Base-by-base conservation (phyloP, 2,113 vertebrate species). In the Oncorhynchus keta region DNA sequence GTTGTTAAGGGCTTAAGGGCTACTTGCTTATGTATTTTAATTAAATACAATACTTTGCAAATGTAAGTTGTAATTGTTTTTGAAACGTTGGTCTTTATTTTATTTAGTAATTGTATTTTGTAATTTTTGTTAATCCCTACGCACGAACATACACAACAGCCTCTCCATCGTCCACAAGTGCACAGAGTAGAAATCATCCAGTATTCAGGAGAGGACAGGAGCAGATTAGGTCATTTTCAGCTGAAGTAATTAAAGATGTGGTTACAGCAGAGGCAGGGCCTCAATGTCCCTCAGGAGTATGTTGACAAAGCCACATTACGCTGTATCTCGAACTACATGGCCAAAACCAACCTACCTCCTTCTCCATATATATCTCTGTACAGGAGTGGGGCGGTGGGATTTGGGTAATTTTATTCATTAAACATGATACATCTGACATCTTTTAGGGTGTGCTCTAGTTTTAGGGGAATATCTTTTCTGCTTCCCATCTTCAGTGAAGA, bases 351-450 rank as follows among this genome's bases (percentile, higher is more conserved):
- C 62, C 55, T 24, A 30, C 76, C 59, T 45, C 28, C 68, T n/a
- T n/a, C n/a, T n/a, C n/a, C n/a, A n/a, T n/a, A n/a, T n/a, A n/a
- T n/a, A n/a, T n/a, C n/a, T n/a, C n/a, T n/a, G n/a, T n/a, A n/a
- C n/a, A n/a, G 39, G 39, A 45, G 39, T 70, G 16, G 62, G 70
- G 69, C 71, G 68, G 74, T 82, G 70, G 84, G 83, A 90, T 86
- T 39, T 89, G 79, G 88, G 89, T 92, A 76, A 79, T 83, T 86
- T 82, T 73, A 85, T 87, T 84, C 89, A 89, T 90, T 89, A 89
- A 86, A 89, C 68, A 73, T 87, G 81, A 88, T 87, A 75, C 75
- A 87, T 84, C 78, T 87, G 81, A 82, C 49, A 64, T 86, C 80
- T 72, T 77, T 79, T 74, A 57, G 73, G 55, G 79, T 83, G 55